Base-by-base conservation (phyloP, 2,797 vertebrate species). In the Mallotus villosus region DNA sequence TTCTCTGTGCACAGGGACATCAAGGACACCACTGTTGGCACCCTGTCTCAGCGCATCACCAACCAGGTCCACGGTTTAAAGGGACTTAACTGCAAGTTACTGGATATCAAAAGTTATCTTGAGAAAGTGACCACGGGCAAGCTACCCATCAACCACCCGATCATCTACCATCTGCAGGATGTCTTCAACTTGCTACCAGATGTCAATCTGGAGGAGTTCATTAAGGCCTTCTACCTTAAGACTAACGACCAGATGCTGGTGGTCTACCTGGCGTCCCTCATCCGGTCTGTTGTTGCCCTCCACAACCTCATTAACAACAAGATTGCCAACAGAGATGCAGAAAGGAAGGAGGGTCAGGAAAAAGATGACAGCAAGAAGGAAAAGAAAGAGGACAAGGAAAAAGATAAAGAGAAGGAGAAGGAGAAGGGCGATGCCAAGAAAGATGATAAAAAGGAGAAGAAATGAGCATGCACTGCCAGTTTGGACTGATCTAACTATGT, bases 291-390 rank as follows among this genome's bases (percentile, higher is more conserved):
- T 32, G 97, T 99, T 59, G 97, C 97, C 21, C 92, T 99, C 74
- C 97, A 99, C 90, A 99, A 99, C 89, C 95, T 99, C 85, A 99
- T 99, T 89, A 99, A 99, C 93, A 99, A 99, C 92, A 99, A 99
- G 93, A 98, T 99, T 25, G 96, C 98, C 81, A 99, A 99, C 92
- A 92, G 97, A 41, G 98, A 99, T 0, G 97, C 97, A 0, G 97
- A 99, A 86, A 98, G 98, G 90, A 99, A 99, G 70, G 98, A 99
- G 83, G 97, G 97, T 66, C 98, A 99, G 83, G 97, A 99, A 76
- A 99, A 99, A 73, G 97, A 99, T 34, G 97, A 99, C 53, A 94
- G 95, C 88, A 98, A 98, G 90, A 99, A 98, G 83, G 97, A 99
- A 87, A 96, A 98, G 82, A 99, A 97, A 74, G 97, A 99, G 0